These are phyloP conservation scores for Ditylenchus weischeri DNA, from an alignment of 2,888 invertebrate species.

Conservation along the genomic window DNA sequence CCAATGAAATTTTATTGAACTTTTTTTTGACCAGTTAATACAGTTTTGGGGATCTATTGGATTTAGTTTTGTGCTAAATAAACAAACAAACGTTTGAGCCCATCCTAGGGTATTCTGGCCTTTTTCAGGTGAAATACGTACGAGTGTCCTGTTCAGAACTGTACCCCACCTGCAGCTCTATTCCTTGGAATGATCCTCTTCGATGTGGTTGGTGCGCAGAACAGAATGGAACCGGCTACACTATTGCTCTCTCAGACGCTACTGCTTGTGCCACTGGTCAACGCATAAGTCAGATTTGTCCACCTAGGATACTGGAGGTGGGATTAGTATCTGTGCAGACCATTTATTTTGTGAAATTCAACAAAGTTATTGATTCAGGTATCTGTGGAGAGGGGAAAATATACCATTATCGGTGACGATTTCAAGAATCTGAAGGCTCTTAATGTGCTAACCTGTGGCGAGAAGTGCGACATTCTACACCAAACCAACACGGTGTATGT, in stretches of 20 bases:
- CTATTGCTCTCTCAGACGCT: background rate
- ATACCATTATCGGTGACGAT: slow-evolving; percentile 20
- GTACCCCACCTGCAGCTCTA: slow-evolving; percentile 38
- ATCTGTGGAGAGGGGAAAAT: background rate
- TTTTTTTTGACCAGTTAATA: too few relatives aligned
- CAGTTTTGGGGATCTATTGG: too few relatives aligned
- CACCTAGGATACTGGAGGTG: slow-evolving; percentile 22
- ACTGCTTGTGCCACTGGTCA: slow-evolving; percentile 13
- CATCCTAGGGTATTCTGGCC: too few relatives aligned
- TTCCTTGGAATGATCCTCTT: slow-evolving; percentile 40
- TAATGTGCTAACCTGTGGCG: slow-evolving; percentile 11
- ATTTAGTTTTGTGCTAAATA: too few relatives aligned
- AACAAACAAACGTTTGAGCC: too few relatives aligned
- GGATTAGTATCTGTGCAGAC: background rate
- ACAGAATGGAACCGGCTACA: slow-evolving; percentile 13
- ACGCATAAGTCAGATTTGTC: slow-evolving; percentile 18
- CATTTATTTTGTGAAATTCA: background rate
- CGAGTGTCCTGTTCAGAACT: slow-evolving; percentile 37
- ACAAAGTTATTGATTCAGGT: background rate
- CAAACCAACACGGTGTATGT: slow-evolving; percentile 4
- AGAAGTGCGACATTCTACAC: slow-evolving; percentile 5
- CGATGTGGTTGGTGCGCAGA: slow-evolving; percentile 27
- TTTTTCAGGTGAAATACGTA: slow-evolving; percentile 30
- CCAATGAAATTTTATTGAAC: too few relatives aligned
- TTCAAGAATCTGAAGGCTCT: slow-evolving; percentile 11